Base-by-base conservation (phyloP, 2,113 vertebrate species). In the Hucho hucho region DNA sequence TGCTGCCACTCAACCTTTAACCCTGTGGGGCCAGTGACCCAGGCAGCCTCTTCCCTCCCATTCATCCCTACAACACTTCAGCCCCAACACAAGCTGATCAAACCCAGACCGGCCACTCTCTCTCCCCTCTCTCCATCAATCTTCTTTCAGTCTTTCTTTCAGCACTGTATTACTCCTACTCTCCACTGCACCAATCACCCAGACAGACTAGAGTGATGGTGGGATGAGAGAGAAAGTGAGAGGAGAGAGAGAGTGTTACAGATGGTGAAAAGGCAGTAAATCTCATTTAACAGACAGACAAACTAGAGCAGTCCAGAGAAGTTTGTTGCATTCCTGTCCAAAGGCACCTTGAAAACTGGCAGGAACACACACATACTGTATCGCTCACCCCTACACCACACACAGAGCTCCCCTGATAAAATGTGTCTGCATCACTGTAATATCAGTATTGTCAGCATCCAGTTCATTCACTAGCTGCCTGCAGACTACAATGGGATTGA, bases 321-420 rank as follows among this genome's bases (percentile, higher is more conserved):
- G 84, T 7, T 79, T 81, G 74, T 78, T 77, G 79, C 84, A 88
- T 90, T 87, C 86, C 83, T 77, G 4, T 64, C 66, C 69, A 77
- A 88, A 78, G 90, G 75, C 87, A 90, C 88, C 85, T 90, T 90
- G 82, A 89, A 85, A 84, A 75, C 79, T 84, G 86, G 83, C 86
- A 83, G 65, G 53, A 6, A 18, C 70, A 37, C 71, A 69, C 61
- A 12, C 37, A 43, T 43, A 43, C 37, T 43, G 37, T 11, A 43
- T 53, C 69, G 26, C 22, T 26, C 67, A 9, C 24, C 61, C 70
- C 72, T 47, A 43, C 20, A 72, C 25, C 75, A 81, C 69, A 64
- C 63, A 28, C 22, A 74, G 46, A n/a, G 37, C 59, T 22, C 58
- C 58, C 58, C 49, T 53, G 49, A 18, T 16, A 53, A 53, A 47